Evolutionary conservation across 2,797 vertebrate species (phyloP).

Genomic region (Rhinichthys osculus): DNA sequence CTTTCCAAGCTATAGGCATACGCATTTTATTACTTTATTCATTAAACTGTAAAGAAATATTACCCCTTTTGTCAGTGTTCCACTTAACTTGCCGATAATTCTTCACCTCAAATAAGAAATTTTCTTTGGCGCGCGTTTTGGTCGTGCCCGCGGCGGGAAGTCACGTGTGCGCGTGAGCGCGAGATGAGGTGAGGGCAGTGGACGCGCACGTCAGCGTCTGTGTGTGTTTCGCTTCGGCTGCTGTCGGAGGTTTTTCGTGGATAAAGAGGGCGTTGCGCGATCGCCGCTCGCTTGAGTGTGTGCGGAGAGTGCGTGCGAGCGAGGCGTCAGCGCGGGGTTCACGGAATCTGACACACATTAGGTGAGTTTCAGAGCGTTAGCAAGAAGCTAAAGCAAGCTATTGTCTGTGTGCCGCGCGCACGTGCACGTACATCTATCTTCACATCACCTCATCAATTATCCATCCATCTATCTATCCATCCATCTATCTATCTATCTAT

Average conservation of each 20-base stretch:
- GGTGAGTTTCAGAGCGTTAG: conserved; percentile 18
- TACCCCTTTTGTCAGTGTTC: neutral
- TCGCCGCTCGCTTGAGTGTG: neutral
- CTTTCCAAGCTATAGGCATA: too few relatives aligned
- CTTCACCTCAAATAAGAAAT: neutral
- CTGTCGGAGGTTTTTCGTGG: neutral
- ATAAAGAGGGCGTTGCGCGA: neutral
- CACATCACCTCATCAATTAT: neutral
- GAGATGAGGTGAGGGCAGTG: neutral
- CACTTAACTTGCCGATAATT: neutral
- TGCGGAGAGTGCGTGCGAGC: neutral
- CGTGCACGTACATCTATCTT: neutral
- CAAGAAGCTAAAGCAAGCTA: conserved; percentile 5
- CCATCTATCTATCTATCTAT: neutral
- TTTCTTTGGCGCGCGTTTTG: neutral
- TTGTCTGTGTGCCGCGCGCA: conserved; percentile 31
- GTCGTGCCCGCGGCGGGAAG: conserved; percentile 24
- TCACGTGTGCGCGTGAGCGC: conserved; percentile 27
- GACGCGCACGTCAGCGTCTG: conserved; percentile 7
- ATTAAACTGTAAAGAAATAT: neutral
- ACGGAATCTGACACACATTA: neutral
- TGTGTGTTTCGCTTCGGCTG: neutral
- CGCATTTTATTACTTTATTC: too few relatives aligned
- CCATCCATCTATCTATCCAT: neutral
- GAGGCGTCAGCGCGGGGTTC: neutral